Evolutionary conservation across 2,797 vertebrate species (phyloP).

Genomic region (Masticophis lateralis): DNA sequence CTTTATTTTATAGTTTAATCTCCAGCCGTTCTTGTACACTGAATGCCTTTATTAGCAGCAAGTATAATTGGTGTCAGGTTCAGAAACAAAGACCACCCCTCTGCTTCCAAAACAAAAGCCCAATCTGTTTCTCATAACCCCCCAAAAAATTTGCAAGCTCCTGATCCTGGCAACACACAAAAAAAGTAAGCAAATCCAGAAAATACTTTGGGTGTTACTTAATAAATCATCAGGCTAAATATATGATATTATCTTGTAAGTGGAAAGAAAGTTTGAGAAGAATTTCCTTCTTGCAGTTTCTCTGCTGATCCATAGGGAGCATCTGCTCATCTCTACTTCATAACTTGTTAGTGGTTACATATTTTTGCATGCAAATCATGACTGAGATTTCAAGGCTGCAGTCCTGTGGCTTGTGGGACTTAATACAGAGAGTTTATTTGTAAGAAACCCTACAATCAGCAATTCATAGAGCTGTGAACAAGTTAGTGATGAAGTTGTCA

Average conservation of each 20-base stretch:
- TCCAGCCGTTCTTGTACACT: neutral
- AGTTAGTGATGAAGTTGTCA: neutral
- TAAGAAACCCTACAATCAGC: neutral
- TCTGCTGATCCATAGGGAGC: neutral
- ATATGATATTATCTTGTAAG: neutral
- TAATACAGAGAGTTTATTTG: neutral
- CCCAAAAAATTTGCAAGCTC: neutral
- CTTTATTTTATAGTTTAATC: neutral
- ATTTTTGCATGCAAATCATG: neutral
- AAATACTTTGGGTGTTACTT: neutral
- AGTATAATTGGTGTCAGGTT: neutral
- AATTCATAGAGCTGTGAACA: neutral
- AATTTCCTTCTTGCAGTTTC: neutral
- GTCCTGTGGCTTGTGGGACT: neutral
- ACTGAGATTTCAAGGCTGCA: neutral
- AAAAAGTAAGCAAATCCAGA: neutral
- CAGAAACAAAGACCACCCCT: neutral
- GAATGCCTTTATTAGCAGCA: neutral
- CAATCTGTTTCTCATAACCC: neutral
- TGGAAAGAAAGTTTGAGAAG: neutral
- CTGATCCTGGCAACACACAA: neutral
- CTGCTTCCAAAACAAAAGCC: neutral
- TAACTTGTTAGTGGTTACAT: neutral
- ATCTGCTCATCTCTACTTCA: neutral
- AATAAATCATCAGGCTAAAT: neutral